These are phyloP conservation scores for Bujurquina vittata DNA, from an alignment of 2,113 vertebrate species.

Conservation along the genomic window DNA sequence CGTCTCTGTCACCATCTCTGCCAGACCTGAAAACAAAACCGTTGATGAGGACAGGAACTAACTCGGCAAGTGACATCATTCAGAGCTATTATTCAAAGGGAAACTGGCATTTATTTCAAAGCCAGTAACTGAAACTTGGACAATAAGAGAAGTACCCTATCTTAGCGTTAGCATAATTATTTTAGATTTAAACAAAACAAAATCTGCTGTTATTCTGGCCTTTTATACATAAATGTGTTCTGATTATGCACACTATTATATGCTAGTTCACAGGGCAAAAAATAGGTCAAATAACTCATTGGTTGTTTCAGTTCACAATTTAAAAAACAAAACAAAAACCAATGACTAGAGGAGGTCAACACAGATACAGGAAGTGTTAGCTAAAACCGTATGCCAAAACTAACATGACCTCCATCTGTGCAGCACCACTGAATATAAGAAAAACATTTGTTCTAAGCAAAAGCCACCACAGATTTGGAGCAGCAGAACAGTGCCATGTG, in stretches of 20 bases:
- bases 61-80: neutral
- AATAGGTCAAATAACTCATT: neutral
- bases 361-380: constrained; percentile 56
- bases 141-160: neutral
- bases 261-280: neutral
- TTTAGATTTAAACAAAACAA: neutral
- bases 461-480: neutral
- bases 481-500: neutral
- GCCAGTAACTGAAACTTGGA: neutral
- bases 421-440: constrained; percentile 17
- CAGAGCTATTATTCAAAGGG: neutral
- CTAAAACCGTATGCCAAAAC: constrained; percentile 44
- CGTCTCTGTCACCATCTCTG: constrained; percentile 87
- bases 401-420: constrained; percentile 48
- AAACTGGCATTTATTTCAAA: neutral
- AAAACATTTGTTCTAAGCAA: constrained; percentile 33
- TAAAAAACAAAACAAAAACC: neutral
- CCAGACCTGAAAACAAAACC: constrained; percentile 80
- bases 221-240: neutral
- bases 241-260: neutral
- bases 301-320: constrained; percentile 16
- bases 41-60: neutral
- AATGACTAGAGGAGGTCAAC: constrained; percentile 18
- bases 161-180: neutral
- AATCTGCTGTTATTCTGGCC: neutral